Evolutionary conservation across 2,113 vertebrate genomes (phyloP).

Genomic region (Pachypanchax playfairii): DNA sequence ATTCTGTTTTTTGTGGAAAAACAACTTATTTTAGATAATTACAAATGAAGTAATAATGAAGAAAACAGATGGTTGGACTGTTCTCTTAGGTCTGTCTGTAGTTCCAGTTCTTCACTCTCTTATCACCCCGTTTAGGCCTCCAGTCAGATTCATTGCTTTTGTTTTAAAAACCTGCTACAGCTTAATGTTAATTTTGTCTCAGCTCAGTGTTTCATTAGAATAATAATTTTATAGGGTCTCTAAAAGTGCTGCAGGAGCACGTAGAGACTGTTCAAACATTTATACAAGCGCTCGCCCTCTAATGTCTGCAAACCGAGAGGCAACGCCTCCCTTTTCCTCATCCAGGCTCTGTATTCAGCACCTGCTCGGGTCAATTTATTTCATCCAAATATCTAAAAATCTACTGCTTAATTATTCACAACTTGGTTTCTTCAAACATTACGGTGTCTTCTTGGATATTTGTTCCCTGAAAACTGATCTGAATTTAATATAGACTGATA

Average conservation of each 20-base stretch:
- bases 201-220: conserved; percentile 10
- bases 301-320: conserved; percentile 36
- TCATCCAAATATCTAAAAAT: conserved; percentile 15
- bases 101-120: neutral
- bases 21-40: too few relatives aligned
- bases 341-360: conserved; percentile 25
- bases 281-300: conserved; percentile 41
- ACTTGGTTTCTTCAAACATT: conserved; percentile 3
- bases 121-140: neutral
- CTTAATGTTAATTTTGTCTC: conserved; percentile 11
- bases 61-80: too few relatives aligned
- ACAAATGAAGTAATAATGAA: neutral
- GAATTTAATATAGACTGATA: conserved; percentile 21
- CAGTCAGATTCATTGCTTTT: neutral
- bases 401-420: neutral
- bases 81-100: neutral
- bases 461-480: neutral
- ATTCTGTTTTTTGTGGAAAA: too few relatives aligned
- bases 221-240: conserved; percentile 32
- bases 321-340: conserved; percentile 7
- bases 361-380: conserved; percentile 44
- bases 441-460: too few relatives aligned
- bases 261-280: conserved; percentile 68
- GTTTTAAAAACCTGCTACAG: conserved; percentile 12
- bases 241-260: conserved; percentile 30